Evolutionary conservation across 2,888 invertebrate genomes (phyloP), one percentile per base, ranked within the genome.

Genomic region (Harpalus rufipes): DNA sequence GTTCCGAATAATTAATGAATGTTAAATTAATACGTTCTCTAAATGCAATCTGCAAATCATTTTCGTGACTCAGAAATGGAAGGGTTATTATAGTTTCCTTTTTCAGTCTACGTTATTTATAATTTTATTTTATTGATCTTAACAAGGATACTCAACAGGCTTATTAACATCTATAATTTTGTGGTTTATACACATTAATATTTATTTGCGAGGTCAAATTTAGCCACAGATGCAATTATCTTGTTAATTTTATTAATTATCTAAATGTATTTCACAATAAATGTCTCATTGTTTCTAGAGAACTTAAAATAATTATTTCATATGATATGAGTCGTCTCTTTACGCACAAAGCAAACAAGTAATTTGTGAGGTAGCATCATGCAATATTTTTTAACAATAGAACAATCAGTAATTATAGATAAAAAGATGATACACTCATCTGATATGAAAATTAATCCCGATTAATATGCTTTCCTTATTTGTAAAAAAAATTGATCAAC

Each of bases 61-160:
- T 7, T 59, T 59, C 8, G n/a, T 59, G 59, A 59, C 16, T 59
- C 59, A 59, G 59, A 59, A 18, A 59, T 59, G 59, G 18, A 59
- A 59, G 59, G 16, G 59, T 14, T 59, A 59, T 59, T 59, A 59
- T 16, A 16, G 16, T 59, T 59, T 59, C 59, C 59, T 14, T 59
- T 59, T 18, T 16, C 18, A 18, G 14, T 59, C 59, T 2, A 18
- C 3, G 18, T 59, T 59, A 59, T 59, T 59, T 59, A 18, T 59
- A 21, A 59, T 59, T 59, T 59, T 59, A 59, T 59, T 59, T 59
- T 59, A 59, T 59, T 59, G 59, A 59, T 59, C 59, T 59, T 59
- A 8, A 59, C 59, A 59, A 59, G 1, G 21, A 21, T 21, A 21
- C 21, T 21, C 59, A 3, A n/a, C 6, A 16, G 16, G 58, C 58